A percentile compares a stretch with the other conserved stretches of the same genome.
phyloP scores from a whole-genome alignment of 2,113 vertebrate species.

The Steatornis caripensis region DNA sequence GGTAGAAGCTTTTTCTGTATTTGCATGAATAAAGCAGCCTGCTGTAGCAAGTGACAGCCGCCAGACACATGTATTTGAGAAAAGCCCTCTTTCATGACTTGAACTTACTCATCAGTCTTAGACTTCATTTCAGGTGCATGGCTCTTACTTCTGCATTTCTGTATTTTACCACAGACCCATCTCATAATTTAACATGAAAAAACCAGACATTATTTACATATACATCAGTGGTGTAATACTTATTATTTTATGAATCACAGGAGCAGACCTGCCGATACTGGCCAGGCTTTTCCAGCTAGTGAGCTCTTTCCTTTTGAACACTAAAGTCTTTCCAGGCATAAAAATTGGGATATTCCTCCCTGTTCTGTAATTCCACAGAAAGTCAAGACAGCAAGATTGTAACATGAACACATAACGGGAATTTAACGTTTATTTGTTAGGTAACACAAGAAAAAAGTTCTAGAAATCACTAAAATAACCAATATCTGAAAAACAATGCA shows the following conservation, averaged over 20 bases:
- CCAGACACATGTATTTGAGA: neutral
- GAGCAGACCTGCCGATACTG: neutral
- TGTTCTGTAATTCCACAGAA: neutral
- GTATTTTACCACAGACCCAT: neutral
- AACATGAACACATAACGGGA: neutral
- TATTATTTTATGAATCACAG: neutral
- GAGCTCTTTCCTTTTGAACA: neutral
- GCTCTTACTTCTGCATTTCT: neutral
- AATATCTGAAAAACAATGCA: neutral
- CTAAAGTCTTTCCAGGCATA: neutral
- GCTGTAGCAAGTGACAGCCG: neutral
- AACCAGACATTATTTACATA: neutral
- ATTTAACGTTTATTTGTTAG: neutral
- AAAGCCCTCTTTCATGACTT: neutral
- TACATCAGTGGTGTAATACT: neutral
- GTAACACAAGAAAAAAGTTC: neutral
- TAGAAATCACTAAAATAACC: neutral
- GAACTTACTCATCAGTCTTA: slow-evolving; percentile 37
- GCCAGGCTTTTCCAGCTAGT: neutral
- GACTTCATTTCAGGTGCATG: neutral
- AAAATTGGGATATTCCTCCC: neutral
- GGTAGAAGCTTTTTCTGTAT: neutral
- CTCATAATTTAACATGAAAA: neutral
- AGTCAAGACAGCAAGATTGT: neutral
- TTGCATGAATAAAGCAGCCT: slow-evolving; percentile 16